Evolutionary conservation across 2,113 vertebrate species (phyloP).

Genomic region (Phrynocephalus versicolor): DNA sequence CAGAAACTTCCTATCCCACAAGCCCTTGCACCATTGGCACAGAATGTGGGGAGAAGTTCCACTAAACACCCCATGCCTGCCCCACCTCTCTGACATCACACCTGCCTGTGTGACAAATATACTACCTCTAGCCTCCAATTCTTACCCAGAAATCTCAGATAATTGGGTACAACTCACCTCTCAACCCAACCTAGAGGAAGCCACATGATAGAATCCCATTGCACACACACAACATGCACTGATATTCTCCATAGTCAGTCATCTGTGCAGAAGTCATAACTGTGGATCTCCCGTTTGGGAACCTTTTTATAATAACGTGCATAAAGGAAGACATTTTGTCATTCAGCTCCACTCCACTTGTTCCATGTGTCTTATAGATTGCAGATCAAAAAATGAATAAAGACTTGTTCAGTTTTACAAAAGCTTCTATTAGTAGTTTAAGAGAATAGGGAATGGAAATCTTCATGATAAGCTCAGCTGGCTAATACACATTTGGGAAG

Average conservation of each 20-base stretch:
- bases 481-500: slow-evolving; percentile 1
- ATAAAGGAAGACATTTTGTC: background rate
- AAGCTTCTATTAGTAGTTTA: background rate
- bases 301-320: background rate
- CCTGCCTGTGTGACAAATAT: no score
- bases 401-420: background rate
- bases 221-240: no score
- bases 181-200: background rate
- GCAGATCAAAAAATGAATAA: background rate
- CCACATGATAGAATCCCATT: background rate
- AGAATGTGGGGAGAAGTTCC: no score
- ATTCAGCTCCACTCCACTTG: background rate
- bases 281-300: background rate
- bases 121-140: no score
- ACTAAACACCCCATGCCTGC: no score
- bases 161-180: no score
- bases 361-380: background rate
- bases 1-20: no score
- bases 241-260: background rate
- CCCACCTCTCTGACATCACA: no score
- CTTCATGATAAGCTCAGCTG: slow-evolving; percentile 16
- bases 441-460: slow-evolving; percentile 9
- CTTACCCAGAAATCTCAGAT: no score
- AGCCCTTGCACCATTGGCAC: no score
- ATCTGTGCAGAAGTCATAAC: background rate